A percentile compares a stretch with the other conserved stretches of the same genome.
phyloP scores from a whole-genome alignment of 2,113 vertebrate genomes.

The Dermatemys mawii region DNA sequence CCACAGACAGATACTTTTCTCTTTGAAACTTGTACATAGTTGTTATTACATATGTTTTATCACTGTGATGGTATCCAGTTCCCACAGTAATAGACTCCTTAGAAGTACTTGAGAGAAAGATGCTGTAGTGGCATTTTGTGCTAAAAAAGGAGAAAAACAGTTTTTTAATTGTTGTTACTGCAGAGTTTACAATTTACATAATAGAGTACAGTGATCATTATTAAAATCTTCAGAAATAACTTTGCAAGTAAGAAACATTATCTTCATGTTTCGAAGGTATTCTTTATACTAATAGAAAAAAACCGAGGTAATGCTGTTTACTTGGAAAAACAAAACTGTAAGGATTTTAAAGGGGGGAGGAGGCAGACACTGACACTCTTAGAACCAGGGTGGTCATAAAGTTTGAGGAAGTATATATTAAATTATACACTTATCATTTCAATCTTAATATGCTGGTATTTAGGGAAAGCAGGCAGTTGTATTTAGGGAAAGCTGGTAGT shows the following conservation, averaged over 20 bases:
- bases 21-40: constrained; percentile 37
- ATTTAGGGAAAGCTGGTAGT: constrained; percentile 28
- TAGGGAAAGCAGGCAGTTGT: constrained; percentile 1
- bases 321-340: constrained; percentile 16
- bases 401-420: background rate
- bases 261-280: background rate
- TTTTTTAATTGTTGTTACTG: background rate
- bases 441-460: constrained; percentile 7
- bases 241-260: background rate
- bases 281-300: background rate
- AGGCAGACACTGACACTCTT: background rate
- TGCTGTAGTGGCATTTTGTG: background rate
- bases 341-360: background rate
- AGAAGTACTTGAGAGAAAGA: background rate
- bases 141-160: background rate
- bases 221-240: constrained; percentile 1
- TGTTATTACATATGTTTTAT: constrained; percentile 16
- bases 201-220: background rate
- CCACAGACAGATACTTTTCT: constrained; percentile 40
- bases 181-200: background rate
- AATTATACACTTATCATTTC: background rate
- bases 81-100: background rate
- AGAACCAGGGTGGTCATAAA: background rate
- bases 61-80: background rate
- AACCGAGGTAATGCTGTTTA: background rate